phyloP scores from a whole-genome alignment of 2,113 vertebrate species.

The Glaucidium brasilianum region DNA sequence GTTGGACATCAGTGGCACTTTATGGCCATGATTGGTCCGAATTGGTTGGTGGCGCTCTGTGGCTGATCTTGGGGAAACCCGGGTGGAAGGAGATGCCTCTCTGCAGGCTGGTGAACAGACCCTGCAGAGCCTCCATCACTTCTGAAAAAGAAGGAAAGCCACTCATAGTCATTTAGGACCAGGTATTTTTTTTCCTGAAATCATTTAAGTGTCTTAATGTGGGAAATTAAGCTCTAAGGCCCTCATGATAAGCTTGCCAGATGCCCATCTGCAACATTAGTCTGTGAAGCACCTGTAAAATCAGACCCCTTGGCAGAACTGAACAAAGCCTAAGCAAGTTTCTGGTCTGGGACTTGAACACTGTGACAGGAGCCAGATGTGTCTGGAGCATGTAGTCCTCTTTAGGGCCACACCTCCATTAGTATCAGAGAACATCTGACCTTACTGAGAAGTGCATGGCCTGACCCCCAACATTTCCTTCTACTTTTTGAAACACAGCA shows the following conservation, averaged over 20 bases:
- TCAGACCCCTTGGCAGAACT: background rate
- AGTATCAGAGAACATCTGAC: background rate
- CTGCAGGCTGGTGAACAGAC: background rate
- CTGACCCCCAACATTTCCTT: background rate
- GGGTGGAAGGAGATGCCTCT: background rate
- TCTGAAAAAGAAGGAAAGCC: background rate
- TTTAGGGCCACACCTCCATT: background rate
- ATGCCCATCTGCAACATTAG: background rate
- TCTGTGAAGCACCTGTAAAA: background rate
- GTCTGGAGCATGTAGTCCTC: fast-evolving
- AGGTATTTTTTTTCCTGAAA: background rate
- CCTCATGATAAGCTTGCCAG: background rate
- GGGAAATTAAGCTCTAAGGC: background rate
- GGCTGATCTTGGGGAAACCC: background rate
- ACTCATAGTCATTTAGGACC: background rate
- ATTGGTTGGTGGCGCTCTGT: fast-evolving
- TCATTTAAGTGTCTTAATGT: background rate
- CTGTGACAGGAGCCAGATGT: background rate
- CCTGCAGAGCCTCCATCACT: background rate
- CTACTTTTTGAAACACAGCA: background rate
- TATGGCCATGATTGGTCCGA: background rate
- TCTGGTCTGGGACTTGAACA: background rate
- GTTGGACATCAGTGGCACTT: background rate
- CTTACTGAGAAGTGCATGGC: background rate
- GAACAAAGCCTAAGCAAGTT: background rate